phyloP scores from a whole-genome alignment of 2,888 invertebrate genomes.

The Plebejus argus region DNA sequence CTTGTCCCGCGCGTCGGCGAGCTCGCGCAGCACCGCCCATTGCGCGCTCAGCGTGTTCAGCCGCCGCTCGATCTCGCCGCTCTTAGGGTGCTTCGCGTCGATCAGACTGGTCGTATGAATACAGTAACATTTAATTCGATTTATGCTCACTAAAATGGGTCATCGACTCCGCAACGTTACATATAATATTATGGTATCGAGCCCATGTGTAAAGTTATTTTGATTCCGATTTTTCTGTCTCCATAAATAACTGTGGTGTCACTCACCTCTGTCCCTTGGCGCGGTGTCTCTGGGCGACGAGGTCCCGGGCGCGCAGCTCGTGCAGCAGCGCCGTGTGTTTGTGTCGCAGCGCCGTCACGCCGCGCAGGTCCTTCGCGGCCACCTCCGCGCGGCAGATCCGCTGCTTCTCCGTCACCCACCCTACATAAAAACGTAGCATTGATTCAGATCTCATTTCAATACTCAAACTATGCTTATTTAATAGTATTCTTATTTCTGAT shows the following conservation, averaged over 20 bases:
- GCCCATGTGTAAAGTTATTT: no score
- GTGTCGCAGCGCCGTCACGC: slow-evolving; percentile 93
- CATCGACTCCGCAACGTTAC: no score
- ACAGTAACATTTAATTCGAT: no score
- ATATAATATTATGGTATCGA: no score
- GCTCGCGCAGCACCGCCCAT: slow-evolving; percentile 93
- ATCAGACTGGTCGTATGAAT: slow-evolving; percentile 79
- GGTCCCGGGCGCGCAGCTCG: slow-evolving; percentile 89
- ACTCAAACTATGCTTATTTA: background rate
- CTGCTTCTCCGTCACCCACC: slow-evolving; percentile 97
- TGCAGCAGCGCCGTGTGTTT: slow-evolving; percentile 95
- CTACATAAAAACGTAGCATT: slow-evolving; percentile 51
- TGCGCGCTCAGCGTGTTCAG: slow-evolving; percentile 89
- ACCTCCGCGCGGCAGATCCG: slow-evolving; percentile 96
- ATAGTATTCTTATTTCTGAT: no score
- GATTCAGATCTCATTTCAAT: background rate
- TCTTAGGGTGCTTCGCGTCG: slow-evolving; percentile 90
- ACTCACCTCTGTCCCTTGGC: slow-evolving; percentile 83
- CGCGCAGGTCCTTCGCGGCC: slow-evolving; percentile 95
- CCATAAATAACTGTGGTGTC: no score
- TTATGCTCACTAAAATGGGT: no score
- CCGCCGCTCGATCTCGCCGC: slow-evolving; percentile 89
- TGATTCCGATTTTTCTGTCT: no score
- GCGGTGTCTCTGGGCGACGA: slow-evolving; percentile 65
- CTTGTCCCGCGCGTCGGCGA: slow-evolving; percentile 80